These are phyloP conservation scores for Nemotelus nigrinus DNA, from an alignment of 2,888 invertebrate genomes.

Conservation along the genomic window DNA sequence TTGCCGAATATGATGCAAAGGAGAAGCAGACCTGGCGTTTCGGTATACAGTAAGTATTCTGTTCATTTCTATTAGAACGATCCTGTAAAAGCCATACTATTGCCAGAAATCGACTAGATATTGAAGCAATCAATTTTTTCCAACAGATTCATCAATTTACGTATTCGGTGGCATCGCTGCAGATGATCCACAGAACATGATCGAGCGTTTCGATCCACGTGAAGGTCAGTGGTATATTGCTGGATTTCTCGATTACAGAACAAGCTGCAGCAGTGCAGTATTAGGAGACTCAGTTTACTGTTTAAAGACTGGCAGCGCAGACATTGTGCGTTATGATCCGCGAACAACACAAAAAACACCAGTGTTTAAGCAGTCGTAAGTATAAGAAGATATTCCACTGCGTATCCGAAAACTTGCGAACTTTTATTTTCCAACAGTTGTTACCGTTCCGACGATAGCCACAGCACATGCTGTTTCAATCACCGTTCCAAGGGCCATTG, in stretches of 20 bases:
- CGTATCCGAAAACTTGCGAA: too few relatives aligned
- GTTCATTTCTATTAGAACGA: neutral
- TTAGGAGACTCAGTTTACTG: slow-evolving; percentile 17
- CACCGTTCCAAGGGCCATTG: too few relatives aligned
- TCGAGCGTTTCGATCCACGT: slow-evolving; percentile 19
- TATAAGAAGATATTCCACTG: neutral
- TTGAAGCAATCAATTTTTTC: neutral
- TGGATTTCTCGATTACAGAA: neutral
- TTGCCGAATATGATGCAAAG: neutral
- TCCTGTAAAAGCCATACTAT: neutral
- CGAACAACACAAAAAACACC: slow-evolving; percentile 13
- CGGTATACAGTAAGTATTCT: neutral
- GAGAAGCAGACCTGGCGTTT: slow-evolving; percentile 8
- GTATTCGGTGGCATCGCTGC: slow-evolving; percentile 22
- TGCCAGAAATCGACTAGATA: neutral
- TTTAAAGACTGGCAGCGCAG: slow-evolving; percentile 7
- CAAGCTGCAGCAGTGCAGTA: neutral
- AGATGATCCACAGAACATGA: neutral
- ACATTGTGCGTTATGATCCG: slow-evolving; percentile 13
- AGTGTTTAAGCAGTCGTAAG: slow-evolving; percentile 10
- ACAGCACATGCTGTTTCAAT: too few relatives aligned
- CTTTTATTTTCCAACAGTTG: too few relatives aligned
- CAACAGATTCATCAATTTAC: slow-evolving; percentile 24
- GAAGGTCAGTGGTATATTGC: slow-evolving; percentile 26
- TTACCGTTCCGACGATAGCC: too few relatives aligned